Conservation (phyloP, 2,113 vertebrate species). For the Oncorhynchus nerka region DNA sequence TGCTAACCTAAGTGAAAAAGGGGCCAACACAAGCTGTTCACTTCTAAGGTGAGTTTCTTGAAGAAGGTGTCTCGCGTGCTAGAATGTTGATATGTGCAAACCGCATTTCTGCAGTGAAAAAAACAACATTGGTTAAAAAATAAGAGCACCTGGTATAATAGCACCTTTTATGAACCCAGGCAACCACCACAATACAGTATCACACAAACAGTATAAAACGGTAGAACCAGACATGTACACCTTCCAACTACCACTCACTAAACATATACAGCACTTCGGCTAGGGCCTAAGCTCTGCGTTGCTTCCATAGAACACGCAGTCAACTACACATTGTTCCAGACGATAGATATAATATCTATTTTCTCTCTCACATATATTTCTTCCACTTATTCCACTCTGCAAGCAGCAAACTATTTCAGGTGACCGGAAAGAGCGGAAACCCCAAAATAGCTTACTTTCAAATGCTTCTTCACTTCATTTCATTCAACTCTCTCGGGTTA, state of each 20-base stretch:
- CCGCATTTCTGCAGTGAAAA: constrained; percentile 37
- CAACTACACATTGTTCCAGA: not conserved
- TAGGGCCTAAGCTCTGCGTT: constrained; percentile 20
- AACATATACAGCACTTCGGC: constrained; percentile 37
- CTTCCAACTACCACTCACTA: constrained; percentile 54
- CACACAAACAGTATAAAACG: constrained; percentile 58
- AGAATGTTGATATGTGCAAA: constrained; percentile 1
- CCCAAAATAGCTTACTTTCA: not conserved
- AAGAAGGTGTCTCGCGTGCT: not conserved
- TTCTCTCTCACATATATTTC: not conserved
- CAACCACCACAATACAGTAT: constrained; percentile 56
- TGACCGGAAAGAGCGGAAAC: not conserved
- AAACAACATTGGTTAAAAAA: not conserved
- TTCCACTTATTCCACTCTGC: not conserved
- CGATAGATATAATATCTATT: not conserved
- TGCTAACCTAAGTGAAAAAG: not conserved
- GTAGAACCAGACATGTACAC: constrained; percentile 64
- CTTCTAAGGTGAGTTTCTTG: not conserved
- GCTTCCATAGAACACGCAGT: constrained; percentile 1
- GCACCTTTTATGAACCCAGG: constrained; percentile 44
- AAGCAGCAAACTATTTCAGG: not conserved
- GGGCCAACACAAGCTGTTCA: not conserved
- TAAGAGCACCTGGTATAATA: constrained; percentile 26
- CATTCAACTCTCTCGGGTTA: too few species aligned
- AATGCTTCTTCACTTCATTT: too few species aligned